phyloP scores from a whole-genome alignment of 37 sponge, comb jelly and placozoan genomes.

The Spongilla lacustris region DNA sequence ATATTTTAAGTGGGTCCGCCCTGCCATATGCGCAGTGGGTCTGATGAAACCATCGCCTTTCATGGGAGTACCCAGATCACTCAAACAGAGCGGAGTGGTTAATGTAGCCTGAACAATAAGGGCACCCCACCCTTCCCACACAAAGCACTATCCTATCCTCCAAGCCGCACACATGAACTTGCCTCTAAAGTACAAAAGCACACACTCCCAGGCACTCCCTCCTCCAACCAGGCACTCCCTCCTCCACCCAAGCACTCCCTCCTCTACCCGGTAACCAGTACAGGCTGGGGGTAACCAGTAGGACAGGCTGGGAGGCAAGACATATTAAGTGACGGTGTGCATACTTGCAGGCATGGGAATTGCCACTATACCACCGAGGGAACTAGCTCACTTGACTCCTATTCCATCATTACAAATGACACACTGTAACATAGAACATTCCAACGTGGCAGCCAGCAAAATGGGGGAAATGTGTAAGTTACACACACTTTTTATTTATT shows the following conservation, averaged over 20 bases:
- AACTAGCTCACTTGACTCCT: neutral
- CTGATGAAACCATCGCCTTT: neutral
- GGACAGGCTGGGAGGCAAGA: too few relatives aligned
- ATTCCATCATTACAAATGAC: neutral
- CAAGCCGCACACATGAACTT: too few relatives aligned
- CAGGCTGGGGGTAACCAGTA: too few relatives aligned
- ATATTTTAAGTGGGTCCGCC: neutral
- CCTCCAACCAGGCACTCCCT: neutral
- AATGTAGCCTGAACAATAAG: neutral
- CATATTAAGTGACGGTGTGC: too few relatives aligned
- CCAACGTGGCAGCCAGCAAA: neutral
- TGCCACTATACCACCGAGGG: neutral
- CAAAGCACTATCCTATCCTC: too few relatives aligned
- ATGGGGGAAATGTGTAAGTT: neutral
- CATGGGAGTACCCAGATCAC: neutral
- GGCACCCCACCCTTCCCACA: too few relatives aligned
- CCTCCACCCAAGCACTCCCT: neutral
- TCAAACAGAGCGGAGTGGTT: neutral
- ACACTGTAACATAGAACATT: neutral
- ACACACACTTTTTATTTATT: too few relatives aligned
- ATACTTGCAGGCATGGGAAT: too few relatives aligned
- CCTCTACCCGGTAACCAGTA: too few relatives aligned
- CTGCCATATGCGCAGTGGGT: neutral
- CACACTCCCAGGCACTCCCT: too few relatives aligned
- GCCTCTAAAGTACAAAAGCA: too few relatives aligned